Evolutionary conservation across 2,113 vertebrate species (phyloP), one percentile per base, ranked within the genome.

Genomic region (Columba livia): DNA sequence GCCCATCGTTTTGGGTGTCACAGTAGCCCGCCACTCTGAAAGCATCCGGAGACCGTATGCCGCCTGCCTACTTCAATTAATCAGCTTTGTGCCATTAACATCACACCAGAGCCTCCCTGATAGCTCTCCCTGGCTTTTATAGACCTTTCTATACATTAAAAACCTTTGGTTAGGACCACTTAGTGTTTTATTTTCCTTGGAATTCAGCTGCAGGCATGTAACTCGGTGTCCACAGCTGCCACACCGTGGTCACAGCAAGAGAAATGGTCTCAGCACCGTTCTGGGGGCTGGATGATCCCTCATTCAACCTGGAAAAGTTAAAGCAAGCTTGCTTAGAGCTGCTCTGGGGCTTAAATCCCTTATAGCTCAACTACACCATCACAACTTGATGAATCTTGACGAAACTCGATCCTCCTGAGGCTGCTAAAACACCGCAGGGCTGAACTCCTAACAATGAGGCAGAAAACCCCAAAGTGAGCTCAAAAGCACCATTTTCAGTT

Each of bases 401-500:
- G 32, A 77, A 36, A 10, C 47, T 25, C 5, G 23, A 62, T 19
- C 10, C 9, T 6, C 24, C 2, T 0, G 1, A 58, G 15, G 48
- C 24, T 73, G 70, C 32, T 10, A 14, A 21, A 25, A 2, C 16
- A 5, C 29, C 10, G 18, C n/a, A 28, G 42, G 38, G 53, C 16
- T 77, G 32, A 69, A 62, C 23, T n/a, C 0, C 0, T 17, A 70
- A 64, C 15, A 25, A 18, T 0, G 6, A 5, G 6, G 54, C 32
- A 74, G 18, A 28, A 70, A 87, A 84, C 31, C 24, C 44, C 51
- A 62, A 53, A 18, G 54, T 36, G 34, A 10, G 2, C 2, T 42
- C 24, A 58, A 57, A 93, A 78, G 13, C 21, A 51, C 40, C 4
- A 6, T 14, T 24, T 26, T 61, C 26, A 44, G 54, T 19, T 73